A percentile compares a stretch with the other conserved stretches of the same genome.
phyloP scores from a whole-genome alignment of 2,113 vertebrate genomes.

The Antigone vipio region DNA sequence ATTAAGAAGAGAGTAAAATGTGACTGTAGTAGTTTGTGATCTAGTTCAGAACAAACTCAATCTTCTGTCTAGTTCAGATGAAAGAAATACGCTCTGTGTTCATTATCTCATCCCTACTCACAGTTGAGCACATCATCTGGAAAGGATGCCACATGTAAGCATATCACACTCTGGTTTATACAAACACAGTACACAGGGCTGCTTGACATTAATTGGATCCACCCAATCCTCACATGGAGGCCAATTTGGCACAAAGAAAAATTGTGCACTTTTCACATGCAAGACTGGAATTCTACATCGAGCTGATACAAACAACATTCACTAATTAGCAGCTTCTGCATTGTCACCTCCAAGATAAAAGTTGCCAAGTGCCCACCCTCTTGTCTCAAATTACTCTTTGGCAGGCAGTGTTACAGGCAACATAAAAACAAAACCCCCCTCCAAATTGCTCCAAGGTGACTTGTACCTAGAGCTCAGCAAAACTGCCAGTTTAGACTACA shows the following conservation, averaged over 20 bases:
- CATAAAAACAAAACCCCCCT: slow-evolving; percentile 5
- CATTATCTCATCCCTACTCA: neutral
- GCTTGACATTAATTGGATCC: slow-evolving; percentile 76
- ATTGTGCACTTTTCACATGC: slow-evolving; percentile 59
- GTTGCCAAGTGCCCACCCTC: slow-evolving; percentile 54
- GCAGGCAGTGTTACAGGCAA: slow-evolving; percentile 22
- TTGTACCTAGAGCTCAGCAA: slow-evolving; percentile 66
- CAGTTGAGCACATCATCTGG: slow-evolving; percentile 3
- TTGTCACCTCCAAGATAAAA: slow-evolving; percentile 73
- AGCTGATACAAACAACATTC: slow-evolving; percentile 61
- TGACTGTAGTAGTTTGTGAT: neutral
- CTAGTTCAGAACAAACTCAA: neutral
- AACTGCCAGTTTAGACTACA: slow-evolving; percentile 68
- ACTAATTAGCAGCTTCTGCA: slow-evolving; percentile 76
- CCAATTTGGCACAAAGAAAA: slow-evolving; percentile 72
- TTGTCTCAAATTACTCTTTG: slow-evolving; percentile 65
- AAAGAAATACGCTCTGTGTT: neutral
- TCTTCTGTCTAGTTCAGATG: neutral
- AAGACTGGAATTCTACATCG: slow-evolving; percentile 56
- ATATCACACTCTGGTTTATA: slow-evolving; percentile 12
- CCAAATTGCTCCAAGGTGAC: slow-evolving; percentile 56
- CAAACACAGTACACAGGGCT: neutral
- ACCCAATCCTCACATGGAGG: slow-evolving; percentile 65
- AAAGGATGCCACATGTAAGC: slow-evolving; percentile 50
- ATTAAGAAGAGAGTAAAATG: neutral